A percentile compares a stretch with the other conserved stretches of the same genome.
Evolutionary conservation across 2,113 vertebrate species (phyloP).

Genomic region (Anguilla japonica): DNA sequence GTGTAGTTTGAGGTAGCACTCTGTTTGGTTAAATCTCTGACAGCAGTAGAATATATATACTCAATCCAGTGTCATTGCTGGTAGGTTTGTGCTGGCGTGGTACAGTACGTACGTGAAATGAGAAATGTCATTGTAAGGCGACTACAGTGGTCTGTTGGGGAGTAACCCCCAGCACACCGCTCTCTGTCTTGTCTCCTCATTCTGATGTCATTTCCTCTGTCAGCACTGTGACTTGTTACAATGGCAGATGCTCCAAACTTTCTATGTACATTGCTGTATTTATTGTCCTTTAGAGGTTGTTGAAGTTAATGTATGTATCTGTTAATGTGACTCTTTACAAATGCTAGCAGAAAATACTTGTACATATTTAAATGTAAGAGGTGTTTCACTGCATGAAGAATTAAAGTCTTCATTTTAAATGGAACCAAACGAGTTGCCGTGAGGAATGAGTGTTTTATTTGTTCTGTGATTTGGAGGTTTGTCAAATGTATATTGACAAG

Average conservation of each 20-base stretch:
- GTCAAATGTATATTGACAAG: not conserved
- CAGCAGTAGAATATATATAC: not conserved
- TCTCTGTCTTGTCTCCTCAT: not conserved
- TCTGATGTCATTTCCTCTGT: constrained; percentile 23
- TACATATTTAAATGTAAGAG: constrained; percentile 48
- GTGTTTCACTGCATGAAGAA: constrained; percentile 53
- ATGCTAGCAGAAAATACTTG: constrained; percentile 23
- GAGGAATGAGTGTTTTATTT: not conserved
- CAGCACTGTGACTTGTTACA: constrained; percentile 31
- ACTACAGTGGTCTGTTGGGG: not conserved
- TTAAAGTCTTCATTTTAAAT: constrained; percentile 50
- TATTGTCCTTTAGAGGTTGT: constrained; percentile 48
- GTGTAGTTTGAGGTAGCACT: not conserved
- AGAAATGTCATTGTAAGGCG: not conserved
- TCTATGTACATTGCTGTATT: constrained; percentile 41
- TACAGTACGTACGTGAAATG: not conserved
- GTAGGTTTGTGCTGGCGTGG: not conserved
- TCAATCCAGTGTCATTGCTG: not conserved
- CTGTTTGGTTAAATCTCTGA: not conserved
- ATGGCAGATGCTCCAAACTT: constrained; percentile 25
- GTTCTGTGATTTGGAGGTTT: not conserved
- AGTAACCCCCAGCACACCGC: not conserved
- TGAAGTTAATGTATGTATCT: constrained; percentile 33
- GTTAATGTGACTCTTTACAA: constrained; percentile 23
- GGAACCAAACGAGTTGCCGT: not conserved